Evolutionary conservation across 1,140 invertebrate species (phyloP).

Genomic region (Arion vulgaris): DNA sequence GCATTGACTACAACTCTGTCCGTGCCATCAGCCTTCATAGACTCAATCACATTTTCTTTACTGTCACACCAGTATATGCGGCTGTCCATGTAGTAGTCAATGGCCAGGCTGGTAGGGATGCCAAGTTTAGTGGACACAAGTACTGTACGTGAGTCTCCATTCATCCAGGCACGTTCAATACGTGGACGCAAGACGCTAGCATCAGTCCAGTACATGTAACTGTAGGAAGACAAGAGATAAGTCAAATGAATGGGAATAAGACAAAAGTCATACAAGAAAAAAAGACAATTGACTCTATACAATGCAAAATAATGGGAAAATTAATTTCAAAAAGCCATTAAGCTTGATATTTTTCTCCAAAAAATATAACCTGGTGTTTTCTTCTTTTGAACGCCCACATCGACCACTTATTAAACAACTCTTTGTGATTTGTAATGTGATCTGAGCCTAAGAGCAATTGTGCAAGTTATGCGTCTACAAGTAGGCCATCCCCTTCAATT

Average conservation of each 20-base stretch:
- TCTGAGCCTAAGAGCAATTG: no score
- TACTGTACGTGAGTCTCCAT: constrained; percentile 87
- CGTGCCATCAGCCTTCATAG: constrained; percentile 87
- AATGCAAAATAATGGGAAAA: no score
- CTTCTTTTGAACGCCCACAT: no score
- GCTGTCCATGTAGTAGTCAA: constrained; percentile 89
- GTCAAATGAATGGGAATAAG: not conserved
- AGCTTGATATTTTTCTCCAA: no score
- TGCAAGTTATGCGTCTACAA: no score
- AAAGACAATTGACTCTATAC: no score
- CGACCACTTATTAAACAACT: no score
- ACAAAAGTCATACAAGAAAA: not conserved
- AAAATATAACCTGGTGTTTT: no score
- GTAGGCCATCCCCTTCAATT: no score
- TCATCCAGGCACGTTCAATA: constrained; percentile 87
- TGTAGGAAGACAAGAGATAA: constrained; percentile 71
- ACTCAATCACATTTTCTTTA: constrained; percentile 93
- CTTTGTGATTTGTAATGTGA: no score
- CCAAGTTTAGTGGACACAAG: constrained; percentile 86
- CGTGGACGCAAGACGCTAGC: constrained; percentile 83
- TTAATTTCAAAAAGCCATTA: no score
- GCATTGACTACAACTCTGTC: constrained; percentile 83
- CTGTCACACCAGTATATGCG: constrained; percentile 95
- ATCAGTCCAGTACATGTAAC: constrained; percentile 92
- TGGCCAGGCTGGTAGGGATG: constrained; percentile 88